Evolutionary conservation across 2,797 vertebrate species (phyloP).

Genomic region (Ictinia mississippiensis): DNA sequence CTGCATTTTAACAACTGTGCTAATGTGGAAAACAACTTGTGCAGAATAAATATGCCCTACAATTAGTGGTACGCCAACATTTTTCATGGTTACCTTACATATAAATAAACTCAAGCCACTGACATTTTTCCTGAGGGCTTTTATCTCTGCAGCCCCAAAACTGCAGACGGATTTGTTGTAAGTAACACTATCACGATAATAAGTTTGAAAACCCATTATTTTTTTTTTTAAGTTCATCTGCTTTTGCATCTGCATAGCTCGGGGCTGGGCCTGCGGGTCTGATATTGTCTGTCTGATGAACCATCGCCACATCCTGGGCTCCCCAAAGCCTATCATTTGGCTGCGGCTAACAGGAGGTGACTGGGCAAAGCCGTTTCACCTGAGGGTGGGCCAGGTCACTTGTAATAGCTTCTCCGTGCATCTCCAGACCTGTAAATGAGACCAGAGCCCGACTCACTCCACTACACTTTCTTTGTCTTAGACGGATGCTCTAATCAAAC

Average conservation of each 20-base stretch:
- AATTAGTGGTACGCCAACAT: conserved; percentile 58
- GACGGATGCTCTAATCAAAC: conserved; percentile 75
- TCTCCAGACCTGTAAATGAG: conserved; percentile 82
- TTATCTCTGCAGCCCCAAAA: conserved; percentile 62
- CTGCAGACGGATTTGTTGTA: conserved; percentile 71
- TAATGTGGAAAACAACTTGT: conserved; percentile 70
- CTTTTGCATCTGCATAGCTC: conserved; percentile 77
- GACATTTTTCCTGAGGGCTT: conserved; percentile 65
- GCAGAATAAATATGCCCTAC: conserved; percentile 70
- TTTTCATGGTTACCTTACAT: conserved; percentile 67
- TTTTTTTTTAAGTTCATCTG: conserved; percentile 76
- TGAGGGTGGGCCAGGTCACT: conserved; percentile 79
- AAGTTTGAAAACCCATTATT: conserved; percentile 76
- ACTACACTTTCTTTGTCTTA: conserved; percentile 75
- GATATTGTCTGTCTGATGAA: conserved; percentile 71
- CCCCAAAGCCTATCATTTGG: conserved; percentile 61
- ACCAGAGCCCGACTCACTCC: conserved; percentile 79
- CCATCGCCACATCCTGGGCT: background rate
- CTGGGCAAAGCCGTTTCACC: conserved; percentile 82
- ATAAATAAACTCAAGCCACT: conserved; percentile 64
- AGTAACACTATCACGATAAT: conserved; percentile 66
- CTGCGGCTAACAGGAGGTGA: conserved; percentile 81
- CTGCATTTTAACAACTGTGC: conserved; percentile 63
- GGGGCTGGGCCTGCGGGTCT: conserved; percentile 67
- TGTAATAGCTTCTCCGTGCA: conserved; percentile 82